A percentile compares a stretch with the other conserved stretches of the same genome.
These are phyloP conservation scores for Acleris literana DNA, from an alignment of 2,888 invertebrate genomes.

Conservation along the genomic window DNA sequence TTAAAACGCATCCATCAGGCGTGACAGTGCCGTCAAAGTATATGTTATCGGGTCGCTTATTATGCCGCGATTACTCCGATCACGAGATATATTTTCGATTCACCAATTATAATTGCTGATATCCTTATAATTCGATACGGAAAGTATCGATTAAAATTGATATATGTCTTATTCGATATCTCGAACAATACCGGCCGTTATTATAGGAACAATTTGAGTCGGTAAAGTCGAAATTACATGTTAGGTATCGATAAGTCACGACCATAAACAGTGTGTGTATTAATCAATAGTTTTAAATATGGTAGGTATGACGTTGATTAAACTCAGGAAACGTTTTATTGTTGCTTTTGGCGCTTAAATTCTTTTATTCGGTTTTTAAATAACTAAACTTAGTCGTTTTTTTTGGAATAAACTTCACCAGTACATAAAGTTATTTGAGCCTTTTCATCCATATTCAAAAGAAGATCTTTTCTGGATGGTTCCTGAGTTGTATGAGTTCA, in stretches of 20 bases:
- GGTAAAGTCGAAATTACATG: conserved; percentile 16
- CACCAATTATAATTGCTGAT: conserved; percentile 31
- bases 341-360: not conserved
- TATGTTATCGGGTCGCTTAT: conserved; percentile 17
- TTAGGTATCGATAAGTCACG: conserved; percentile 4
- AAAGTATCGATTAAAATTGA: conserved; percentile 31
- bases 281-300: conserved; percentile 26
- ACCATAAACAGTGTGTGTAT: conserved; percentile 25
- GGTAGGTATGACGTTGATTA: not conserved
- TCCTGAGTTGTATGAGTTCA: no score
- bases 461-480: no score
- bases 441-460: no score
- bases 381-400: no score
- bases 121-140: conserved; percentile 23
- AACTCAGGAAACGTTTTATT: not conserved
- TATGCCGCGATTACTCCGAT: conserved; percentile 8
- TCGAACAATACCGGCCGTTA: conserved; percentile 17
- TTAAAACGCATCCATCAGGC: conserved; percentile 43
- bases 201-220: conserved; percentile 6
- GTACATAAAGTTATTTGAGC: no score
- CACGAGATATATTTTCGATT: conserved; percentile 20
- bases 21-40: conserved; percentile 21
- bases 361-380: not conserved
- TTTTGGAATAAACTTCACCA: no score
- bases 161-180: conserved; percentile 34